Conservation (phyloP, 2,797 vertebrate genomes). For the Pogonophryne albipinna region DNA sequence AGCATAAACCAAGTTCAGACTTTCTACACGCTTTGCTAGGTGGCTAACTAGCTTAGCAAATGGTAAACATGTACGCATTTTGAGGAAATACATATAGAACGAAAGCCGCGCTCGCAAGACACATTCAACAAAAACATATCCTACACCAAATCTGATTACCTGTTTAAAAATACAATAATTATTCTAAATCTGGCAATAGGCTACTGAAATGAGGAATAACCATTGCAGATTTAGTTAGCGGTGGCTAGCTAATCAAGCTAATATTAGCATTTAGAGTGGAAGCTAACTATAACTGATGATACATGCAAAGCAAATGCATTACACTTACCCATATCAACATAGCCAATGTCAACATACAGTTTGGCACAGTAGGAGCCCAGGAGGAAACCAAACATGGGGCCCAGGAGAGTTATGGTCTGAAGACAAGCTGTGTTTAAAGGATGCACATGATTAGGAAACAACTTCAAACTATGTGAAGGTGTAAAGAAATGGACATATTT, state of each 20-base stretch:
- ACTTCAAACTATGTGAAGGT: background rate
- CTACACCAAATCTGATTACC: too few species aligned
- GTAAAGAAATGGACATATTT: background rate
- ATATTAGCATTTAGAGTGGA: background rate
- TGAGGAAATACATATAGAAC: too few species aligned
- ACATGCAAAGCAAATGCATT: background rate
- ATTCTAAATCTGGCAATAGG: too few species aligned
- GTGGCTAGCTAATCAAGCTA: background rate
- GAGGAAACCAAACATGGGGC: slow-evolving; percentile 86
- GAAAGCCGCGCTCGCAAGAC: too few species aligned
- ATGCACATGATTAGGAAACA: background rate
- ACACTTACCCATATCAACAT: slow-evolving; percentile 79
- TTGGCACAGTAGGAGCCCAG: slow-evolving; percentile 84
- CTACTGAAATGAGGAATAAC: too few species aligned
- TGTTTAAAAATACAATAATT: too few species aligned
- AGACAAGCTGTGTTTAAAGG: slow-evolving; percentile 79
- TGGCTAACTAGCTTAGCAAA: too few species aligned
- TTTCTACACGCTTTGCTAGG: background rate
- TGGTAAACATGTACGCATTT: too few species aligned
- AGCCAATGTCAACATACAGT: slow-evolving; percentile 86
- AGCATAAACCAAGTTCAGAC: background rate
- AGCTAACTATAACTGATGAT: background rate
- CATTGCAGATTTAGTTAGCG: too few species aligned
- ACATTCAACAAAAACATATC: too few species aligned
- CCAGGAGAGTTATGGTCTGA: slow-evolving; percentile 85